Evolutionary conservation across 1,140 invertebrate genomes (phyloP), one percentile per base, ranked within the genome.

Genomic region (Muscidifurax raptorellus): DNA sequence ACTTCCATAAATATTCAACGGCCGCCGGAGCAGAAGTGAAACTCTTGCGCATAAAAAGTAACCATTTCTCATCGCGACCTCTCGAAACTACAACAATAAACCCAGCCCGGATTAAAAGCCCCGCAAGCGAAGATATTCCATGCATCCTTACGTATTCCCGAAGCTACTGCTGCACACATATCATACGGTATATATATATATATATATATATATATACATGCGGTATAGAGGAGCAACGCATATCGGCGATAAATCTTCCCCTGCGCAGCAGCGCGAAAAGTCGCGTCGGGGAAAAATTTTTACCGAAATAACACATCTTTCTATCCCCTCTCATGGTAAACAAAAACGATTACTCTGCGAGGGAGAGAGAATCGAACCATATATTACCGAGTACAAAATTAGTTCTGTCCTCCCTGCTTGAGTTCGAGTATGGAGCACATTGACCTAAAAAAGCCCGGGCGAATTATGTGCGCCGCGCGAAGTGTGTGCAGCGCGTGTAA

Each of bases 391-490:
- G 47, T 27, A 2, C 18, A 32, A 74, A 80, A 80, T 80, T 80
- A 76, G 77, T 85, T 44, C n/a, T 12, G n/a, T 74, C 76, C 71
- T 44, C 75, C 75, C 40, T n/a, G n/a, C n/a, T 67, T 59, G 52
- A 59, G 52, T 76, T 47, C 72, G 69, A 25, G 40, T n/a, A 66
- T 18, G 2, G 32, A 71, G 75, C 79, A 78, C 79, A 71, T 71
- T 85, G 66, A 82, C 79, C 79, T 64, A 82, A 82, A 85, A 84
- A 81, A 75, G 71, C 25, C 28, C 25, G n/a, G 64, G 5, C 75
- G 75, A 77, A 77, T 77, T 77, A 77, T 77, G 47, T 76, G 74
- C 25, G 12, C 76, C 9, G 22, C 76, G 28, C 7, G 32, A 67
- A 40, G 13, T 66, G 28, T 44, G 13, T 40, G 27, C 71, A 2